A percentile compares a stretch with the other conserved stretches of the same genome.
Evolutionary conservation across 2,797 vertebrate species (phyloP).

Genomic region (Chrosomus eos): DNA sequence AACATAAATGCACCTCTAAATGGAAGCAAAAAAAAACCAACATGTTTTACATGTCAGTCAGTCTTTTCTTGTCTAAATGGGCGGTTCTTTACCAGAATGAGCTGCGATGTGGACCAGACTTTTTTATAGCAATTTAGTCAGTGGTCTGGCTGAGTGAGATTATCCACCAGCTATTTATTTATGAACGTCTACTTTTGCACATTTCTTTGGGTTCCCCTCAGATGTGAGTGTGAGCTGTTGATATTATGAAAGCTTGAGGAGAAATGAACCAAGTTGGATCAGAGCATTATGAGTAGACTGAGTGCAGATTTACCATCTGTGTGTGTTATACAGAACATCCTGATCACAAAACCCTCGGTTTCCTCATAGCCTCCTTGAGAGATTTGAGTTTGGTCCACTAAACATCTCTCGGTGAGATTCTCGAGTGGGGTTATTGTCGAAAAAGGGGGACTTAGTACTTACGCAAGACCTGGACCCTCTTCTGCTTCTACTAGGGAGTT

Average conservation of each 20-base stretch:
- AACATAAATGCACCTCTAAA: background rate
- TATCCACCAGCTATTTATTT: conserved; percentile 12
- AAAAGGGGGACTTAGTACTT: conserved; percentile 69
- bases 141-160: background rate
- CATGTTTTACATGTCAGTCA: background rate
- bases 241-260: conserved; percentile 11
- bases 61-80: background rate
- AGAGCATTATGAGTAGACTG: background rate
- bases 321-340: conserved; percentile 42
- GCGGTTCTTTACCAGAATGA: background rate
- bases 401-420: conserved; percentile 38
- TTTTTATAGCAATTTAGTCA: background rate
- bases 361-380: conserved; percentile 25
- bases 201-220: conserved; percentile 32
- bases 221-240: conserved; percentile 21
- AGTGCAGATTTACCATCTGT: conserved; percentile 26
- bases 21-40: background rate
- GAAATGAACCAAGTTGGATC: conserved; percentile 6
- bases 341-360: conserved; percentile 30
- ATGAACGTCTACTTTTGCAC: conserved; percentile 38
- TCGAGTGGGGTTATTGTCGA: conserved; percentile 68
- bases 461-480: conserved; percentile 74
- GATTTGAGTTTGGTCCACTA: conserved; percentile 12
- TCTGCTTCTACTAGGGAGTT: conserved; percentile 65
- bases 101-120: background rate